A percentile compares a stretch with the other conserved stretches of the same genome.
Evolutionary conservation across 2,113 vertebrate genomes (phyloP).

Genomic region (Sapayoa aenigma): DNA sequence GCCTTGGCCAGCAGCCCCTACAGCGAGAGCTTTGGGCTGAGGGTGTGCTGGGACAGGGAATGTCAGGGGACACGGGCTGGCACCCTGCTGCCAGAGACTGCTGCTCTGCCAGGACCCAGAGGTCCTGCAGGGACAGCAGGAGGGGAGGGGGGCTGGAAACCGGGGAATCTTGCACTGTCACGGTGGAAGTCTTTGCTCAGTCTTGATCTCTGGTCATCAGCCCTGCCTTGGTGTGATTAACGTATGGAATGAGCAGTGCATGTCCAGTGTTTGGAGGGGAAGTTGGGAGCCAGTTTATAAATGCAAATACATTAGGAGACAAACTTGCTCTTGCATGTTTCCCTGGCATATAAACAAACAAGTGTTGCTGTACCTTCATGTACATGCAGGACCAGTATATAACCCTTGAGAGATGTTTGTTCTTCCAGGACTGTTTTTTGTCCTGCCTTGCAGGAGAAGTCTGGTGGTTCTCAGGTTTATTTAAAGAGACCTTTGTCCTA

Average conservation of each 20-base stretch:
- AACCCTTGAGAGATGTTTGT: neutral
- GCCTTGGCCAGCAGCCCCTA: neutral
- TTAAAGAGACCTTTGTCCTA: neutral
- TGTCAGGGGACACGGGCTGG: neutral
- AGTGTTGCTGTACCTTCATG: neutral
- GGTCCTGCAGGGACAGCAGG: neutral
- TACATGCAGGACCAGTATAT: neutral
- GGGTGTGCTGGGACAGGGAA: neutral
- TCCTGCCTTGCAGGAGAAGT: neutral
- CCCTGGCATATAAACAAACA: neutral
- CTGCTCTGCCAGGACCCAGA: neutral
- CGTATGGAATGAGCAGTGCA: neutral
- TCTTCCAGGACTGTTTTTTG: neutral
- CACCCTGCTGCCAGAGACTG: neutral
- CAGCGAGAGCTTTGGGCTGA: neutral
- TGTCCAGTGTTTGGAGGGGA: neutral
- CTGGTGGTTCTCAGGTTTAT: neutral
- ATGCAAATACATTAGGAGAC: neutral
- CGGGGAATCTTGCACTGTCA: accelerated
- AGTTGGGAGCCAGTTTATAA: neutral
- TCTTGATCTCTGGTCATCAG: neutral
- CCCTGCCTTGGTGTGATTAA: neutral
- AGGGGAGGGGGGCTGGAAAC: neutral
- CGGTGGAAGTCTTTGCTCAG: neutral
- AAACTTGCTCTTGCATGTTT: neutral